Evolutionary conservation across 2,797 vertebrate species (phyloP), one percentile per base, ranked within the genome.

Genomic region (Pangasius sanitwongsei): DNA sequence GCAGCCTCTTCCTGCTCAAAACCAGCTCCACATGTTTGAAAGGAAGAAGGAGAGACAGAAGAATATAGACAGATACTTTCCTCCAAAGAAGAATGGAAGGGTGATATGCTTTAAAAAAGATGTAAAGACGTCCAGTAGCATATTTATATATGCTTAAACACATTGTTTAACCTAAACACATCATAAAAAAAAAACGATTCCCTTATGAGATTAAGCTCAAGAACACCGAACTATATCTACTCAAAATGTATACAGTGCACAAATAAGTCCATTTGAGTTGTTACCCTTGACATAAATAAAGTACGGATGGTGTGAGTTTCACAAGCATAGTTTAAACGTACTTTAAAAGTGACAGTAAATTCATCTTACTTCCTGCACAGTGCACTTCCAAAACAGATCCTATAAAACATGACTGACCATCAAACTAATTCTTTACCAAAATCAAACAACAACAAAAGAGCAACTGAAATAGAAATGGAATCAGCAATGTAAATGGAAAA

Each of bases 1-100:
- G n/a, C 90, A 89, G 93, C 92, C 92, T 93, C 94, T 95, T 96
- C 95, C 94, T 95, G 94, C 92, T 93, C 77, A n/a, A 91, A 91
- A 94, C 92, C 87, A 92, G 89, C 93, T 92, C 92, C 92, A 92
- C 94, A 94, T 93, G 93, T 91, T 48, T 18, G 25, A 44, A 90
- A 90, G 93, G 92, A 92, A 94, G 94, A 88, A 37, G 0, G 44
- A 86, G 91, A 91, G 90, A 92, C 91, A 90, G 89, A 86, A 86
- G 88, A 57, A 87, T 34, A 31, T 11, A 20, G 59, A 25, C 48
- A 7, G 8, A n/a, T 20, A 23, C 28, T 44, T 83, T 50, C 37
- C 59, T 41, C 34, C 11, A n/a, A 41, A 16, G 3, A 77, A 53
- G 28, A 78, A 8, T 31, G 74, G 12, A 53, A 9, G 28, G 28